Base-by-base conservation (phyloP, 2,113 vertebrate species). In the Drymodes brunneopygia region DNA sequence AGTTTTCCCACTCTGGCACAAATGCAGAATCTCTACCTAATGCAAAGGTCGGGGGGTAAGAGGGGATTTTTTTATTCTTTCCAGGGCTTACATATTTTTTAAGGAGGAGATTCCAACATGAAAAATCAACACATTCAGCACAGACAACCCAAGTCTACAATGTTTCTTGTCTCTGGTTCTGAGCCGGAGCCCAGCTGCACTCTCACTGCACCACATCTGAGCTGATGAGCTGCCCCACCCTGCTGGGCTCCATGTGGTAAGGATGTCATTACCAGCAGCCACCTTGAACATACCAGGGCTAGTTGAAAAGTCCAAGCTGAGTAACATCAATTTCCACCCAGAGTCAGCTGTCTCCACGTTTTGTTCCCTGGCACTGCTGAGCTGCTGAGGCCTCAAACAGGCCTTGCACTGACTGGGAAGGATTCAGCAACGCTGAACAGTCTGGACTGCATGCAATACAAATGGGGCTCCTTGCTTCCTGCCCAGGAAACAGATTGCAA, bases 401-500 rank as follows among this genome's bases (percentile, higher is more conserved):
- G 31, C 28, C 15, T 64, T 61, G 54, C 35, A 81, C 11, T 13
- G 47, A 51, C 47, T 62, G 42, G 70, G 47, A 71, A 71, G 67
- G 56, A 78, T 75, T 73, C 90, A 95, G 44, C 48, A 87, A 38
- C 36, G 61, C n/a, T 60, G 85, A 60, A 28, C 36, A 57, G n/a
- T 24, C 78, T 85, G 78, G 53, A 81, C 15, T 22, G 10, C 23
- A 36, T 12, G 53, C 78, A 61, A 25, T 27, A 23, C 33, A 73
- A 78, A 56, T 3, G 66, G 50, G 15, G 21, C 10, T 91, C 38
- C 61, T 69, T 79, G 61, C 48, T 57, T 67, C 53, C 74, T 69
- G 87, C 53, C 78, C 81, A 95, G 70, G 13, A 93, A 97, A 90
- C 74, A 94, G 92, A 93, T 60, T 91, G 78, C 25, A 69, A 79